Percentiles rank a stretch among this genome's conserved stretches.
phyloP scores from a whole-genome alignment of 1,140 invertebrate genomes.

The Lanistes nyassanus region DNA sequence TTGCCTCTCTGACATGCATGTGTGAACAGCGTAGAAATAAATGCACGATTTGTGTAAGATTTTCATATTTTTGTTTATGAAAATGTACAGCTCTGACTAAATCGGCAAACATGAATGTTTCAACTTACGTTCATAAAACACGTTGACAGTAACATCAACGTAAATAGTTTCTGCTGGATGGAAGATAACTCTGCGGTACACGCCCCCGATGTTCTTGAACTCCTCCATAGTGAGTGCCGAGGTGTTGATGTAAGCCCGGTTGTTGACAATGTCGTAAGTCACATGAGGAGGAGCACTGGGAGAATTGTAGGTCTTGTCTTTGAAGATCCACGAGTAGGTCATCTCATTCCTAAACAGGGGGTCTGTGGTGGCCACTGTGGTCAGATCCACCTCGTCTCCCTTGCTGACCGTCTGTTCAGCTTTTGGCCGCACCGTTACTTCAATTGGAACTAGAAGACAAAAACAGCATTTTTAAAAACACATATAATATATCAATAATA shows the following conservation, averaged over 20 bases:
- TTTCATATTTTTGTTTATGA: no score
- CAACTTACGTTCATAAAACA: no score
- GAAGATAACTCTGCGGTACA: constrained; percentile 15
- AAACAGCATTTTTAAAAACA: not conserved
- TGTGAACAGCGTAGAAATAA: no score
- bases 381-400: constrained; percentile 27
- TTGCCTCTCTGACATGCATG: no score
- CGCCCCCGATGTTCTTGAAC: constrained; percentile 18
- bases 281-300: constrained; percentile 7
- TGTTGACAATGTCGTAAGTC: constrained; percentile 1
- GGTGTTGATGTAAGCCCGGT: constrained; percentile 28
- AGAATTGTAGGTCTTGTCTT: constrained; percentile 19
- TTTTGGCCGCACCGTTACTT: not conserved
- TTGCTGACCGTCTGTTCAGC: constrained; percentile 8
- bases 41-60: no score
- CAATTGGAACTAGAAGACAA: constrained; percentile 21
- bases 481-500: not conserved
- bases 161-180: not conserved
- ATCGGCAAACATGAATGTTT: no score
- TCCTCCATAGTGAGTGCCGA: constrained; percentile 11
- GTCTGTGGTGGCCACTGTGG: constrained; percentile 24
- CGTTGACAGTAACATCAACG: constrained; percentile 14
- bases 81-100: no score
- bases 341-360: not conserved
- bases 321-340: constrained; percentile 27